These are phyloP conservation scores for Caenorhabditis wallacei DNA, from an alignment of 2,888 invertebrate genomes.

Conservation along the genomic window DNA sequence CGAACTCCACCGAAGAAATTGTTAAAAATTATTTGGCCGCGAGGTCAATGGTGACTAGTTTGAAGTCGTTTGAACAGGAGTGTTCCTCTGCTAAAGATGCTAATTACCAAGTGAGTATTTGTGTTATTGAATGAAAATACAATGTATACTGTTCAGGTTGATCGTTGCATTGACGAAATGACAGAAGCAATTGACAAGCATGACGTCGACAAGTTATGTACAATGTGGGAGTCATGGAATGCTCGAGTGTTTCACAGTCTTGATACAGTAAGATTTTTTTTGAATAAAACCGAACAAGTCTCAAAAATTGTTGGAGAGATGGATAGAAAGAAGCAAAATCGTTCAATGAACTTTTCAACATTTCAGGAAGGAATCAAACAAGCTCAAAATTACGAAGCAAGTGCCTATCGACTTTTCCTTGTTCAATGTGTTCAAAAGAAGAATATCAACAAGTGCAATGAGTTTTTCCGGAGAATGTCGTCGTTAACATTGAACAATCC, in stretches of 20 bases:
- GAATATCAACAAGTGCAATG: slow-evolving; percentile 85
- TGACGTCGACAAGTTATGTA: slow-evolving; percentile 72
- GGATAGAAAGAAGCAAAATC: no score
- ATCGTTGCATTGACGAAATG: slow-evolving; percentile 76
- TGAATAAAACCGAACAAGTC: neutral
- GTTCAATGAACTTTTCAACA: neutral
- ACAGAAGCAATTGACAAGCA: slow-evolving; percentile 74
- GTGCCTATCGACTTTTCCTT: slow-evolving; percentile 92
- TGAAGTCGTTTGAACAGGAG: slow-evolving; percentile 66
- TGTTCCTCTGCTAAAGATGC: slow-evolving; percentile 64
- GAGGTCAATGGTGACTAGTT: slow-evolving; percentile 61
- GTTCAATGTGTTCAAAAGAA: slow-evolving; percentile 91
- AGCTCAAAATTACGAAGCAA: slow-evolving; percentile 89
- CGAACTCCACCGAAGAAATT: slow-evolving; percentile 63
- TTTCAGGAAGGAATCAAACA: slow-evolving; percentile 71
- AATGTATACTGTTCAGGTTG: slow-evolving; percentile 65
- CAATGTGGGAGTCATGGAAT: slow-evolving; percentile 77
- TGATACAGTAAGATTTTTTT: slow-evolving; percentile 67
- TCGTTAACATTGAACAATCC: slow-evolving; percentile 72
- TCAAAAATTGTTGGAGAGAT: no score
- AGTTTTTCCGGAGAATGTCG: slow-evolving; percentile 77
- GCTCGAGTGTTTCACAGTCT: slow-evolving; percentile 74
- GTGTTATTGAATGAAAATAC: neutral
- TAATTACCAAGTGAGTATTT: slow-evolving; percentile 63
- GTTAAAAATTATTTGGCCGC: slow-evolving; percentile 67